Base-by-base conservation (phyloP, 2,888 invertebrate genomes). In the Octodonta nipae region DNA sequence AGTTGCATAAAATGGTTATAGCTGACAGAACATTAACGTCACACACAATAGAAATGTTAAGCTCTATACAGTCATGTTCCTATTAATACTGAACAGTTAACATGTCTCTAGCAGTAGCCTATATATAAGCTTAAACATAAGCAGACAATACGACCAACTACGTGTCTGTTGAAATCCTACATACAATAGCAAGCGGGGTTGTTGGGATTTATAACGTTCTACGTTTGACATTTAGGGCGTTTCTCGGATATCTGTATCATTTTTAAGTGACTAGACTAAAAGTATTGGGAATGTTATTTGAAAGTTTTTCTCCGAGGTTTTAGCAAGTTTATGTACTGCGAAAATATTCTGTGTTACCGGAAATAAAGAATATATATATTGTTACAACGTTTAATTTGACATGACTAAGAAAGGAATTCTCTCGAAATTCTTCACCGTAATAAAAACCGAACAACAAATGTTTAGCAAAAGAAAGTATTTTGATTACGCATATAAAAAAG, bases 111-210 rank as follows among this genome's bases (percentile, higher is more conserved):
- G 35, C 55, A 56, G 55, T 48, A 40, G 47, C 36, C 45, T 49
- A 51, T 49, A 51, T 54, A 54, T 53, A 52, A 52, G n/a, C n/a
- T 47, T 43, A 39, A 41, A 46, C 45, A 44, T 43, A 50, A 43
- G 47, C 50, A 47, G 40, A 45, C 11, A 47, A 52, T 51, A 52
- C 52, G 52, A 54, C 47, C 45, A 37, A 31, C 37, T 36, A 35
- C 44, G 38, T 46, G 43, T 43, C 41, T 45, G 36, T 38, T 25
- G 37, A 37, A 41, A 26, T 32, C 41, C 37, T 36, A 39, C 43
- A 44, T 41, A 50, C 50, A 50, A 50, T 49, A 47, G 48, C 48
- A 42, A 46, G 38, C 30, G 28, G 29, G 40, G 37, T 34, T 37
- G 41, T 29, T 31, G 37, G 43, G 40, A 46, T 48, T 46, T 48